Base-by-base conservation (phyloP, 2,797 vertebrate species). In the Silurus lanzhouensis region DNA sequence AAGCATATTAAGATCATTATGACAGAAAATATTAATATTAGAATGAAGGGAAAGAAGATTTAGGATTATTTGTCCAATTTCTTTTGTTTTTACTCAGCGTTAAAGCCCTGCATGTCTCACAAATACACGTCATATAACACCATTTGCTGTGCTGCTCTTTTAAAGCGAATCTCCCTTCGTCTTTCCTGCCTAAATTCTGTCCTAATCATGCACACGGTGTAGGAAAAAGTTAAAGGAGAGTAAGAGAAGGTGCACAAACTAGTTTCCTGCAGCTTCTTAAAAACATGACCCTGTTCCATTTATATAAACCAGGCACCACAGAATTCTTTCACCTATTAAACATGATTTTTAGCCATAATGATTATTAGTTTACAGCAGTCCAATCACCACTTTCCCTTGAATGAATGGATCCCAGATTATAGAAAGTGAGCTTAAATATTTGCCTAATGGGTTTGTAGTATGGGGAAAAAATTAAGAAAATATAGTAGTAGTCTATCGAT, bases 1-100 rank as follows among this genome's bases (percentile, higher is more conserved):
- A 81, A 70, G 72, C 64, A 66, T 38, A 85, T 68, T 84, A 87
- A 82, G 68, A 85, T 84, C 84, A 87, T 84, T 85, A 82, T 27
- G 68, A 83, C 76, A 71, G 83, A 81, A 87, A 84, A 78, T 60
- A 79, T 84, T 67, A 82, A 67, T 44, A 76, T 86, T 81, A 88
- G n/a, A 77, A 86, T 70, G 58, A 86, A 86, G 52, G n/a, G 20
- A 77, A 52, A 63, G 61, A 63, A 63, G 22, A n/a, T 10, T 7
- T 3, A 68, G 25, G 13, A 67, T 14, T 27, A 7, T 2, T n/a
- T 12, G 10, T 27, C 12, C 3, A n/a, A n/a, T 5, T 27, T 0
- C 31, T 68, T 68, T 31, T 68, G 12, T 48, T 46, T 9, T 31
- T 10, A 17, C 25, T 20, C 25, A 25, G 70, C 44, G 20, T 48